A percentile compares a stretch with the other conserved stretches of the same genome.
phyloP scores from a whole-genome alignment of 2,888 invertebrate species.

The Epinotia demarniana region DNA sequence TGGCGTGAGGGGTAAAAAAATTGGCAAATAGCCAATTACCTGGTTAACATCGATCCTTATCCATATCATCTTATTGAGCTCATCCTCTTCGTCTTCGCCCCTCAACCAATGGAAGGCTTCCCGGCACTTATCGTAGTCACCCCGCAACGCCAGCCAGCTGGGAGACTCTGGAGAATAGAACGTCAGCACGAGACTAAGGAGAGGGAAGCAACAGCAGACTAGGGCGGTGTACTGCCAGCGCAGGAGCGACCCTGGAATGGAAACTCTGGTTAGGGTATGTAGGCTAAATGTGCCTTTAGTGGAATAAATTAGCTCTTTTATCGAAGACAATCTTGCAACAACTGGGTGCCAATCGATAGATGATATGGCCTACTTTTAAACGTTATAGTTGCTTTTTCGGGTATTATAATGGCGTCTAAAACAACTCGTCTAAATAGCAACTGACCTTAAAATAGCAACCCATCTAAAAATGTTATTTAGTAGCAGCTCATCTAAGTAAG shows the following conservation, averaged over 20 bases:
- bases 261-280: constrained; percentile 57
- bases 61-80: constrained; percentile 57
- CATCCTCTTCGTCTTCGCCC: constrained; percentile 61
- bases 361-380: too few relatives aligned
- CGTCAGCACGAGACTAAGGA: constrained; percentile 60
- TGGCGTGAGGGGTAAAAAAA: too few relatives aligned
- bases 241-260: constrained; percentile 65
- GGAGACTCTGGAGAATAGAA: constrained; percentile 82
- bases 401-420: too few relatives aligned
- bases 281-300: too few relatives aligned
- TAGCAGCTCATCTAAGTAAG: too few relatives aligned
- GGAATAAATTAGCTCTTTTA: too few relatives aligned
- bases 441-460: too few relatives aligned
- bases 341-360: too few relatives aligned
- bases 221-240: constrained; percentile 75
- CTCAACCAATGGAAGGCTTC: constrained; percentile 76
- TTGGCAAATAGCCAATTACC: not conserved
- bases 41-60: constrained; percentile 14
- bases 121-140: constrained; percentile 71
- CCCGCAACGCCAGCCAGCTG: constrained; percentile 80
- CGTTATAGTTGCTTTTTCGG: too few relatives aligned
- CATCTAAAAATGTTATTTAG: too few relatives aligned
- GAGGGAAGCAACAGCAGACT: constrained; percentile 63
- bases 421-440: too few relatives aligned
- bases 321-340: too few relatives aligned